These are phyloP conservation scores for Ormia ochracea DNA, from an alignment of 2,888 invertebrate genomes.

Conservation along the genomic window DNA sequence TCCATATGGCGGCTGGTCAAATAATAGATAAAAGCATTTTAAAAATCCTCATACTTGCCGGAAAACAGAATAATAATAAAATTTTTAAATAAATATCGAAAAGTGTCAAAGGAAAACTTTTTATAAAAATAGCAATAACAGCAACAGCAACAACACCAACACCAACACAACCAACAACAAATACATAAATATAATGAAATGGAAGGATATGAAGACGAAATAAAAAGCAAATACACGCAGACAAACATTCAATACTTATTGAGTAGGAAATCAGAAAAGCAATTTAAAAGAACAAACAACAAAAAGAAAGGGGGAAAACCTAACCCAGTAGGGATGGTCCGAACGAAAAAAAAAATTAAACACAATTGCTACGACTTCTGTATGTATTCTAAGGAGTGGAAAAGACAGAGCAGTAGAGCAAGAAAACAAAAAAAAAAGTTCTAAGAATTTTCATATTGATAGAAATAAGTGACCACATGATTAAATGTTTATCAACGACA, in stretches of 20 bases:
- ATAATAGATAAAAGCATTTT: slow-evolving; percentile 37
- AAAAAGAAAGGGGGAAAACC: neutral
- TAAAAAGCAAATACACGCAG: slow-evolving; percentile 25
- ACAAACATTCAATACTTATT: slow-evolving; percentile 18
- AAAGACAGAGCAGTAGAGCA: neutral
- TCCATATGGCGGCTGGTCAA: slow-evolving; percentile 20
- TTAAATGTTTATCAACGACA: slow-evolving; percentile 58
- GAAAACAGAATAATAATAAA: slow-evolving; percentile 6
- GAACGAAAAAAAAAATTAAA: slow-evolving; percentile 1
- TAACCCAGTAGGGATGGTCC: neutral
- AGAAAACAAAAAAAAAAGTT: slow-evolving; percentile 12
- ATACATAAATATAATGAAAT: slow-evolving; percentile 1
- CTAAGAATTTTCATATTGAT: slow-evolving; percentile 19
- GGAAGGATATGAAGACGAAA: neutral
- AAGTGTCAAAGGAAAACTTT: slow-evolving; percentile 55
- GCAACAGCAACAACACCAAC: slow-evolving; percentile 8
- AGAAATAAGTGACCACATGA: slow-evolving; percentile 56
- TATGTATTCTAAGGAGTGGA: neutral
- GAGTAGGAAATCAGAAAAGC: slow-evolving; percentile 46
- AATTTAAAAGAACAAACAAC: slow-evolving; percentile 42
- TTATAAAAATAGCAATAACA: slow-evolving; percentile 9
- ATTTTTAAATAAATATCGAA: slow-evolving; percentile 52
- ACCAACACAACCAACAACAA: no score
- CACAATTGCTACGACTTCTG: neutral
- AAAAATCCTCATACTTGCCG: slow-evolving; percentile 11